phyloP scores from a whole-genome alignment of 53 echinoderm and acorn worm genomes.

The Actinopyga echinites region DNA sequence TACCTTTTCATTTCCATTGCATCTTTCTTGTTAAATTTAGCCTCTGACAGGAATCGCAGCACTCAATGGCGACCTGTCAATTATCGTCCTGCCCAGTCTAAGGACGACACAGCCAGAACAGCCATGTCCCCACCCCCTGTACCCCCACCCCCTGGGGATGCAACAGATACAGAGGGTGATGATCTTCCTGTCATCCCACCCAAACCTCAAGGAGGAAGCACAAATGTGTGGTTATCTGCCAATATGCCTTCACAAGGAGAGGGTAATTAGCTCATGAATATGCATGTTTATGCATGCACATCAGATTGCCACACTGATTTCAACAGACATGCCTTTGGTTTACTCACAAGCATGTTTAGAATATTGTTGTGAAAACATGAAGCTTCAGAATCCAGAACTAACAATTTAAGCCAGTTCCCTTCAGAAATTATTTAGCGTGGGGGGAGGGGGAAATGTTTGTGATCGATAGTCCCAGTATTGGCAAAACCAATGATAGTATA shows the following conservation, averaged over 20 bases:
- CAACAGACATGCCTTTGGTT: too few relatives aligned
- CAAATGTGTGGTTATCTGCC: conserved; percentile 72
- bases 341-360: too few relatives aligned
- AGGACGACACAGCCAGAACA: conserved; percentile 56
- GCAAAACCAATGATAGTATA: neutral
- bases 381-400: too few relatives aligned
- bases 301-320: too few relatives aligned
- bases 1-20: neutral
- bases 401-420: too few relatives aligned
- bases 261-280: conserved; percentile 53
- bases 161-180: conserved; percentile 70
- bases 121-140: conserved; percentile 89
- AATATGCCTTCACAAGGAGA: conserved; percentile 64
- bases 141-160: conserved; percentile 72
- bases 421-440: neutral
- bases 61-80: conserved; percentile 78
- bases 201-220: conserved; percentile 78
- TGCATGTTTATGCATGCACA: conserved; percentile 11
- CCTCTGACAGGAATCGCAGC: conserved; percentile 50
- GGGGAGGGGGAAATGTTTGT: neutral
- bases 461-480: neutral
- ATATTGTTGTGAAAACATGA: too few relatives aligned
- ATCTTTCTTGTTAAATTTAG: neutral
- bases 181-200: conserved; percentile 76
- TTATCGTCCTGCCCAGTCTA: conserved; percentile 55